phyloP scores from a whole-genome alignment of 2,888 invertebrate genomes.

The Caenorhabditis becei region DNA sequence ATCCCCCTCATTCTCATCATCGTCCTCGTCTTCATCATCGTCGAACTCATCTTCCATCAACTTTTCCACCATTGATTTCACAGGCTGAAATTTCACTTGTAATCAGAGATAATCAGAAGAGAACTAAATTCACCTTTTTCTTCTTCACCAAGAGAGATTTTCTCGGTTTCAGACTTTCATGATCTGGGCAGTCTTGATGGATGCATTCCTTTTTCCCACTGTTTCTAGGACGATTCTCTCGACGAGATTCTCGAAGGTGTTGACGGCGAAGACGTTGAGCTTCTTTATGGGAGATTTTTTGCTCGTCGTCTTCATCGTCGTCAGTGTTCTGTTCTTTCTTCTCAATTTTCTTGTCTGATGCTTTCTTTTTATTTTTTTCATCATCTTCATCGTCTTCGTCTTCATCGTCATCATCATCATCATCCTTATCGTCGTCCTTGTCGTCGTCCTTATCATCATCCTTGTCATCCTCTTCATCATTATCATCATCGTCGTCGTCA shows the following conservation, averaged over 20 bases:
- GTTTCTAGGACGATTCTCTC: slow-evolving; percentile 25
- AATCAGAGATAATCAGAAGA: not conserved
- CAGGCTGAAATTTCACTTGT: slow-evolving; percentile 3
- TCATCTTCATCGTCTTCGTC: slow-evolving; percentile 50
- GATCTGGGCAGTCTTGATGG: slow-evolving; percentile 51
- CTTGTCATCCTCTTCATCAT: slow-evolving; percentile 43
- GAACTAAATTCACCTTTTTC: slow-evolving; percentile 30
- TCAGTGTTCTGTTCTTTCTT: slow-evolving; percentile 26
- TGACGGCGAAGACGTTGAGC: slow-evolving; percentile 50
- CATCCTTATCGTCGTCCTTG: slow-evolving; percentile 29
- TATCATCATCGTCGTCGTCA: slow-evolving; percentile 24
- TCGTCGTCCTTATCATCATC: slow-evolving; percentile 23
- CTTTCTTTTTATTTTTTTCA: slow-evolving; percentile 27
- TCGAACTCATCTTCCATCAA: slow-evolving; percentile 49
- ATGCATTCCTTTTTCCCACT: slow-evolving; percentile 38
- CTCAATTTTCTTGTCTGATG: slow-evolving; percentile 34
- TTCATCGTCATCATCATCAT: slow-evolving; percentile 24
- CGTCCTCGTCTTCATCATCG: slow-evolving; percentile 64
- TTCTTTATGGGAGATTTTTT: slow-evolving; percentile 39
- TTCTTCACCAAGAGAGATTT: slow-evolving; percentile 53
- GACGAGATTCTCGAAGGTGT: slow-evolving; percentile 28
- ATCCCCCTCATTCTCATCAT: slow-evolving; percentile 54
- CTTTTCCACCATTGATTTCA: slow-evolving; percentile 31
- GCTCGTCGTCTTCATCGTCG: slow-evolving; percentile 36
- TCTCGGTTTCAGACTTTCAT: slow-evolving; percentile 47